Evolutionary conservation across 2,888 invertebrate species (phyloP).

Genomic region (Polydrusus tereticollis): DNA sequence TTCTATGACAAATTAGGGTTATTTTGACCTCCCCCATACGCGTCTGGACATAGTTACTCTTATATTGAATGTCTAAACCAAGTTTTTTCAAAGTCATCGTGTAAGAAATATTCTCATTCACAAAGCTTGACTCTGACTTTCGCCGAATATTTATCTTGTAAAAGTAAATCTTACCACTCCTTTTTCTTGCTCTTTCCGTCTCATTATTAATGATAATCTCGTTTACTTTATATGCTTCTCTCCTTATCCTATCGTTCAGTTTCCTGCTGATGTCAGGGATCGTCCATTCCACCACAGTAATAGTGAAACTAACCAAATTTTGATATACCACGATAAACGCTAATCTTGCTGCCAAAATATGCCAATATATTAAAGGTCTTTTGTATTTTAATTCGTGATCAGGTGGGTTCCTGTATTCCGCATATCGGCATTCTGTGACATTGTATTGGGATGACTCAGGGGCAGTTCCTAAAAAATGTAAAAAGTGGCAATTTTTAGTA

Average conservation of each 20-base stretch:
- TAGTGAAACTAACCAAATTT: conserved; percentile 81
- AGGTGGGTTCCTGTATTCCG: conserved; percentile 77
- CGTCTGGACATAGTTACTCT: too few species aligned
- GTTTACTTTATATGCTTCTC: conserved; percentile 79
- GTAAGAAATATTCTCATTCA: too few species aligned
- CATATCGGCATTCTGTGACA: conserved; percentile 72
- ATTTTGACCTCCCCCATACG: too few species aligned
- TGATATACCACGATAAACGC: conserved; percentile 85
- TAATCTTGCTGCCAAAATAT: conserved; percentile 78
- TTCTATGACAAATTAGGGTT: too few species aligned
- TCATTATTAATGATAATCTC: conserved; percentile 82
- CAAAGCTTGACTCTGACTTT: too few species aligned
- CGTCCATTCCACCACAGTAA: conserved; percentile 80
- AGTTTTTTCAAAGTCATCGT: too few species aligned
- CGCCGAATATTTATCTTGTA: too few species aligned
- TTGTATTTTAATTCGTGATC: conserved; percentile 71
- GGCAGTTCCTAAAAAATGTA: conserved; percentile 54
- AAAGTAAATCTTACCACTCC: conserved; percentile 47
- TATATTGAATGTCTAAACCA: too few species aligned
- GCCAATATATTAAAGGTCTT: conserved; percentile 79
- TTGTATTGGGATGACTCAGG: conserved; percentile 60
- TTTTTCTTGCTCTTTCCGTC: conserved; percentile 68
- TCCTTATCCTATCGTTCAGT: conserved; percentile 78
- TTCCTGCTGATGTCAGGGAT: conserved; percentile 83
- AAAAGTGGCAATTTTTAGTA: too few species aligned